A percentile compares a stretch with the other conserved stretches of the same genome.
Evolutionary conservation across 2,113 vertebrate species (phyloP).

Genomic region (Enhydra lutris): DNA sequence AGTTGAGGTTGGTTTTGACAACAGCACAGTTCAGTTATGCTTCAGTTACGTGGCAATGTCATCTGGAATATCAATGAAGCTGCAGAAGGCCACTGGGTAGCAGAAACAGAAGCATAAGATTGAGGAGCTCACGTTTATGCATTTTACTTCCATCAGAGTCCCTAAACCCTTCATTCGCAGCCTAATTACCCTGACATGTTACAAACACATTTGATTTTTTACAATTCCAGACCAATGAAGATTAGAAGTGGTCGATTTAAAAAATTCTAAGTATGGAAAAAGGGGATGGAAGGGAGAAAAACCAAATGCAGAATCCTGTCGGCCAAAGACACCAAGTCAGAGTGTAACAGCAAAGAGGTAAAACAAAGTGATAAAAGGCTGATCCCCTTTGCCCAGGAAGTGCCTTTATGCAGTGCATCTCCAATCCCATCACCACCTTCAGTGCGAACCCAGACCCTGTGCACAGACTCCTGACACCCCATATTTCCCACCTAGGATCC

Average conservation of each 20-base stretch:
- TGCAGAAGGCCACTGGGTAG: neutral
- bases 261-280: constrained; percentile 42
- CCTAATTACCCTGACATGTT: constrained; percentile 45
- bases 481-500: too few species aligned
- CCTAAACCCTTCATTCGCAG: constrained; percentile 45
- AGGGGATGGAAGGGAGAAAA: constrained; percentile 14
- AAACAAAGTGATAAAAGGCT: neutral
- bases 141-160: constrained; percentile 36
- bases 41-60: neutral
- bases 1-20: neutral
- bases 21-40: neutral
- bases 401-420: neutral
- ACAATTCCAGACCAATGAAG: constrained; percentile 29
- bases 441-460: neutral
- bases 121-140: constrained; percentile 39
- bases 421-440: neutral
- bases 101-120: constrained; percentile 39
- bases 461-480: neutral
- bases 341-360: neutral
- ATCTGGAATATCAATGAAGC: constrained; percentile 21
- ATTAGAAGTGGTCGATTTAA: constrained; percentile 9
- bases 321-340: neutral
- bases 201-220: constrained; percentile 56
- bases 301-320: neutral
- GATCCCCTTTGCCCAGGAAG: neutral